Evolutionary conservation across 92 coral and sea anemone species (phyloP), one percentile per base, ranked within the genome.

Genomic region (Palythoa grandis): DNA sequence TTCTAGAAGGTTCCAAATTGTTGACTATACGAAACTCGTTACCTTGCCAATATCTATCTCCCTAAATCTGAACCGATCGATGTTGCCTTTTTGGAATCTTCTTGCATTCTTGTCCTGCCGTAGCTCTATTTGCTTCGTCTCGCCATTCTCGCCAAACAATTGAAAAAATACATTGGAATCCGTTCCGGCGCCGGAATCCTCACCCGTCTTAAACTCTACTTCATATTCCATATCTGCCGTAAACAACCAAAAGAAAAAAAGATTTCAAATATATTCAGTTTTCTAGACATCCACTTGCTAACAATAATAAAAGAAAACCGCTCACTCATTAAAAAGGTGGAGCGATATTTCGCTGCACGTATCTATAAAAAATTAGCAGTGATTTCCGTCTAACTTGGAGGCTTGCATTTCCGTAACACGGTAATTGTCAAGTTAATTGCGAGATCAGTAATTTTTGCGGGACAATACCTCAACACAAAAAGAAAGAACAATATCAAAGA

Each of bases 161-260:
- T 94, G 95, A 89, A 94, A 94, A 88, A 76, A 91, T 52, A 94
- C 98, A 87, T 94, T 92, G 29, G 95, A 94, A 47, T 90, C 72
- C 19, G 95, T 94, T 11, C 98, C 98, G 17, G 93, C 89, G 6
- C 87, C 82, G 0, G 93, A 89, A 3, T 91, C 89, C 24, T 86
- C 89, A 0, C 98, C 98, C n/a, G 98, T 94, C 89, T 90, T 92
- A 73, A 94, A 92, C 0, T 89, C 91, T 0, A 92, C 98, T 67
- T 94, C 95, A 69, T 94, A 94, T 24, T 94, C 95, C 47, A 92
- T 15, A 63, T 90, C 98, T 92, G 50, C 2, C n/a, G 24, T 16
- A 66, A 43, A 66, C 9, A 38, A 52, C 15, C 11, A 52, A 52
- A 76, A 74, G 37, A 76, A 52, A 11, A 52, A 52, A 23, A 11